Percentiles rank a stretch among this genome's conserved stretches.
Conservation (phyloP, 2,888 invertebrate genomes). For the Eilema depressum region DNA sequence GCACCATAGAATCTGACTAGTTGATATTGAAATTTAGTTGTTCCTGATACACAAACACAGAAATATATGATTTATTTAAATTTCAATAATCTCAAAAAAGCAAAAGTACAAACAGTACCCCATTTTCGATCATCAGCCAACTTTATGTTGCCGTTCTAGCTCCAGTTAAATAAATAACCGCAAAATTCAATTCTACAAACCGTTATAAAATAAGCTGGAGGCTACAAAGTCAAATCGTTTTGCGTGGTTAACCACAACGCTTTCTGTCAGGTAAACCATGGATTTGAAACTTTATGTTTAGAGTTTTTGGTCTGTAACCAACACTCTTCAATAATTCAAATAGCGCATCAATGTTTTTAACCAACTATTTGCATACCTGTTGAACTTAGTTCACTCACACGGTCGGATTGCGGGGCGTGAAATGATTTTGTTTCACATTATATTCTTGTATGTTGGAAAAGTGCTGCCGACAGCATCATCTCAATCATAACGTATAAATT, state of each 20-base stretch:
- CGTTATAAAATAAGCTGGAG: constrained; percentile 85
- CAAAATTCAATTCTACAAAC: constrained; percentile 86
- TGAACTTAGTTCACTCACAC: constrained; percentile 58
- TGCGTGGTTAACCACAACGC: constrained; percentile 83
- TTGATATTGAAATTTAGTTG: constrained; percentile 18
- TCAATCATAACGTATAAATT: constrained; percentile 40
- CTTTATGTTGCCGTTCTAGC: constrained; percentile 65
- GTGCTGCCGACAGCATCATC: constrained; percentile 44
- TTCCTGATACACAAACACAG: constrained; percentile 16
- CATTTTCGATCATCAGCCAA: constrained; percentile 52
- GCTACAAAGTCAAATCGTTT: constrained; percentile 85
- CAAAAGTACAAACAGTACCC: constrained; percentile 32
- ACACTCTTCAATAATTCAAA: constrained; percentile 73
- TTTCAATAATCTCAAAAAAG: constrained; percentile 37
- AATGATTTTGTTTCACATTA: constrained; percentile 61
- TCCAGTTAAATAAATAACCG: constrained; percentile 85
- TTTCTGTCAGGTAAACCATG: constrained; percentile 80
- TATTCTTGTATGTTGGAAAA: constrained; percentile 54
- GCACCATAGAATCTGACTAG: neutral
- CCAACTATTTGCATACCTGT: constrained; percentile 72
- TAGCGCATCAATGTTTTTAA: constrained; percentile 60
- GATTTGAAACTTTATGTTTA: constrained; percentile 80
- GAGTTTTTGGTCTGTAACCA: constrained; percentile 68
- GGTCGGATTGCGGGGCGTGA: constrained; percentile 49
- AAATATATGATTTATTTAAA: constrained; percentile 34